Percentiles rank a stretch among this genome's conserved stretches.
Conservation (phyloP, 2,797 vertebrate species). For the Sphenopsis melanotis region DNA sequence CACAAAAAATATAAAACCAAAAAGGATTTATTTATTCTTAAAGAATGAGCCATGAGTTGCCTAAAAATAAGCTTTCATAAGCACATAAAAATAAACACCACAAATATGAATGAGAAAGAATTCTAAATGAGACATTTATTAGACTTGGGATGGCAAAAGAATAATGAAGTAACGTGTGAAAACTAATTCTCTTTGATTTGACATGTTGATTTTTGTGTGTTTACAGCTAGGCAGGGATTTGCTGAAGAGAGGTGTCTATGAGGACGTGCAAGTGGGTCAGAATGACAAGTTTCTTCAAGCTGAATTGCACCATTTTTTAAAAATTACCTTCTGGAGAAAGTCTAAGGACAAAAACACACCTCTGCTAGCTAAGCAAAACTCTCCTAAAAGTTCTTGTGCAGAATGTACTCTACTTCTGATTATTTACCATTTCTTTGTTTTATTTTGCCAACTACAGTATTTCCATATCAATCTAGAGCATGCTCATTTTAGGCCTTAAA, state of each 20-base stretch:
- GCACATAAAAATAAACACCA: background rate
- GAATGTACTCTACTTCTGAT: background rate
- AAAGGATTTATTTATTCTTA: background rate
- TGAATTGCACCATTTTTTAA: background rate
- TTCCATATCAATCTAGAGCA: conserved; percentile 42
- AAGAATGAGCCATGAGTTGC: background rate
- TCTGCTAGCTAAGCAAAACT: background rate
- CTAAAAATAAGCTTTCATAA: conserved; percentile 19
- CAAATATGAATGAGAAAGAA: background rate
- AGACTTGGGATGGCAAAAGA: background rate
- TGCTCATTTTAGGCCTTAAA: conserved; percentile 52
- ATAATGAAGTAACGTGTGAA: background rate
- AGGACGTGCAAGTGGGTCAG: background rate
- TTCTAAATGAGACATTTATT: conserved; percentile 25
- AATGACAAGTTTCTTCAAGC: background rate
- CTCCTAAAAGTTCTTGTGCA: background rate
- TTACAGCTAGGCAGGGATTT: background rate
- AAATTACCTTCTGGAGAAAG: background rate
- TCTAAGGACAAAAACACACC: background rate
- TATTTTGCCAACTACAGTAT: background rate
- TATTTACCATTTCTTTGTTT: conserved; percentile 18
- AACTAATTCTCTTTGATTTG: conserved; percentile 27
- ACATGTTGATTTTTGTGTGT: background rate
- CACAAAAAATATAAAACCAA: background rate
- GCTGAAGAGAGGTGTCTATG: background rate